Base-by-base conservation (phyloP, 2,797 vertebrate genomes). In the Microchirus variegatus region DNA sequence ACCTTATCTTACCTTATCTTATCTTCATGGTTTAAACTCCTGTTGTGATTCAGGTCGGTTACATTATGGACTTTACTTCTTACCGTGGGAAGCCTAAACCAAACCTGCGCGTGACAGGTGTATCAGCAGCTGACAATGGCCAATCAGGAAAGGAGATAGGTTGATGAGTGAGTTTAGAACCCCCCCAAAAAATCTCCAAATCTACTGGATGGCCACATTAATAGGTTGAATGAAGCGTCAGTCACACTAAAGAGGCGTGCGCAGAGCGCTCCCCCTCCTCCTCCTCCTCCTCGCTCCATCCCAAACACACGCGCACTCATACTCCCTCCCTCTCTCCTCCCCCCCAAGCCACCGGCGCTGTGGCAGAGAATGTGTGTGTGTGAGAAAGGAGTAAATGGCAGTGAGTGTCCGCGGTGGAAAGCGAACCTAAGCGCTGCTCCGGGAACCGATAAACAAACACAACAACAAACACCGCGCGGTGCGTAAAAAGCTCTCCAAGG, bases 341-440 rank as follows among this genome's bases (percentile, higher is more conserved):
- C 22, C 35, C 38, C 18, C 49, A 45, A 72, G 57, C 72, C 63
- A 85, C 77, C 73, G 70, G 81, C 77, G 47, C 70, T 43, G 67
- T 77, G 85, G 78, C 84, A 82, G 78, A 43, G 72, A 73, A 5
- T 26, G 26, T 26, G 26, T 26, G 26, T 26, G 26, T 26, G 26
- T 26, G 31, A 6, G 31, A 9, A 77, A 74, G 82, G 83, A 84
- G 80, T 83, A 73, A 83, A 86, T 84, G 83, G 78, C 76, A 85
- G 73, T 67, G 79, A 84, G 79, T 80, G 26, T 83, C 78, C 68
- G 75, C 73, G 61, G 70, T 50, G 81, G 81, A 85, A 81, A 84
- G 14, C 80, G 77, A 88, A 87, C 75, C 85, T 81, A 73, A 87
- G 75, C 85, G 75, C 74, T 57, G 79, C 72, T 73, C 69, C 61